Conservation (phyloP, 2,113 vertebrate species). For the Girardinichthys multiradiatus region DNA sequence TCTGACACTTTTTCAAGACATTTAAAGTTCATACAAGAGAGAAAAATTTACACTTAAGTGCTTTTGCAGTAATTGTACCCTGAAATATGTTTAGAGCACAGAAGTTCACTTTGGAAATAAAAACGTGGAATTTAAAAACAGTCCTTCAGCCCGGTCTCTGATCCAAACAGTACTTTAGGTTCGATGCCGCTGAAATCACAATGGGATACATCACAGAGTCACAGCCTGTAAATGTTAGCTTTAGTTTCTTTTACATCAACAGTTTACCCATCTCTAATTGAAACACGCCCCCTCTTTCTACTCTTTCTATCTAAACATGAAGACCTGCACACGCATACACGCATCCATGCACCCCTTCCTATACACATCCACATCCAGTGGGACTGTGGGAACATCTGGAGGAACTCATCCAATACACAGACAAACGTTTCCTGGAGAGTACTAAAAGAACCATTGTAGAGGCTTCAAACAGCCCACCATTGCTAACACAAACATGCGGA, state of each 20-base stretch:
- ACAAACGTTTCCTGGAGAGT: conserved; percentile 75
- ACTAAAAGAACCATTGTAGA: conserved; percentile 67
- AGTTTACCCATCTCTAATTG: conserved; percentile 80
- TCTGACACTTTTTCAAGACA: conserved; percentile 53
- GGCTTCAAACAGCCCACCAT: conserved; percentile 70
- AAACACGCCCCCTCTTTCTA: conserved; percentile 59
- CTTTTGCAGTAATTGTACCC: conserved; percentile 58
- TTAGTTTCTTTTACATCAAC: conserved; percentile 80
- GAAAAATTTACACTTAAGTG: conserved; percentile 42
- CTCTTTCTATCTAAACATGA: conserved; percentile 68
- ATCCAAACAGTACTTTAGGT: conserved; percentile 51
- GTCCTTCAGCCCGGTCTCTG: conserved; percentile 41
- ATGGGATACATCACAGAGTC: conserved; percentile 73
- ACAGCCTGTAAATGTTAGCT: conserved; percentile 78
- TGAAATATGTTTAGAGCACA: conserved; percentile 67
- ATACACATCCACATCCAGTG: conserved; percentile 42
- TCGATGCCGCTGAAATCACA: conserved; percentile 58
- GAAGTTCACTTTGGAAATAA: conserved; percentile 72
- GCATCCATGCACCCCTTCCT: conserved; percentile 23
- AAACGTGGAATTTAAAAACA: conserved; percentile 66
- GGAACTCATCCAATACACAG: conserved; percentile 75
- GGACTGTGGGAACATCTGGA: conserved; percentile 78
- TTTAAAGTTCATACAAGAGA: conserved; percentile 50
- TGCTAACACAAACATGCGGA: conserved; percentile 58
- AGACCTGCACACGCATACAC: conserved; percentile 24